Evolutionary conservation across 2,888 invertebrate genomes (phyloP).

Genomic region (Ormyrus thymus): DNA sequence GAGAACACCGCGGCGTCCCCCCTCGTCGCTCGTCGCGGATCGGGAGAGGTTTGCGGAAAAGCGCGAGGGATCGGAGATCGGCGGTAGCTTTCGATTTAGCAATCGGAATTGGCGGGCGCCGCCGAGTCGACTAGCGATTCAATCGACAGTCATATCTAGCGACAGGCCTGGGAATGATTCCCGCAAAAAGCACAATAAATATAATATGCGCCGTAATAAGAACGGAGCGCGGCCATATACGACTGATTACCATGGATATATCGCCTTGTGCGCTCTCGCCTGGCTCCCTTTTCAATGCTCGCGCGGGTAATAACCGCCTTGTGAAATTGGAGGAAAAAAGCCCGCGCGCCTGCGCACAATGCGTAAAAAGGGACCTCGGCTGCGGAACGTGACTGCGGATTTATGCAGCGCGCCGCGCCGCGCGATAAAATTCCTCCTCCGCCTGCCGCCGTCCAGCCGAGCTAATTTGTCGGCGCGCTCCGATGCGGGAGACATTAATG

Average conservation of each 20-base stretch:
- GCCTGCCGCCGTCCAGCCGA: background rate
- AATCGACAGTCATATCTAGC: constrained; percentile 19
- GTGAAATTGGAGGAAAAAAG: constrained; percentile 33
- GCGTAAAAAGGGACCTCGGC: too few relatives aligned
- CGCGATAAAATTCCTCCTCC: constrained; percentile 30
- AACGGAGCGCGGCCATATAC: constrained; percentile 10
- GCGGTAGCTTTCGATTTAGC: background rate
- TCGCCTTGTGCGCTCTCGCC: constrained; percentile 18
- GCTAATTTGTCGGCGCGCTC: constrained; percentile 22
- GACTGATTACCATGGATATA: background rate
- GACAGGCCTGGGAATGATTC: background rate
- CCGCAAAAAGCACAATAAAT: background rate
- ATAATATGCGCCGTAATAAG: background rate
- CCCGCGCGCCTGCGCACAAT: background rate
- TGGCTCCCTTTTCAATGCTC: constrained; percentile 37
- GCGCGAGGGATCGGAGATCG: too few relatives aligned
- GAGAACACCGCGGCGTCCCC: background rate
- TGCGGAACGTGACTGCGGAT: constrained; percentile 29
- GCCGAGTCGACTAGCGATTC: background rate
- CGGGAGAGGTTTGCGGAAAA: constrained; percentile 1
- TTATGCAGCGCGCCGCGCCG: background rate
- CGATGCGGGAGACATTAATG: constrained; percentile 26
- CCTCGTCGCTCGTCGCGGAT: background rate
- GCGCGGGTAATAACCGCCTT: constrained; percentile 35
- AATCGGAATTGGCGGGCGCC: constrained; percentile 29